phyloP scores from a whole-genome alignment of 2,113 vertebrate genomes.

The Colinus virginianus region DNA sequence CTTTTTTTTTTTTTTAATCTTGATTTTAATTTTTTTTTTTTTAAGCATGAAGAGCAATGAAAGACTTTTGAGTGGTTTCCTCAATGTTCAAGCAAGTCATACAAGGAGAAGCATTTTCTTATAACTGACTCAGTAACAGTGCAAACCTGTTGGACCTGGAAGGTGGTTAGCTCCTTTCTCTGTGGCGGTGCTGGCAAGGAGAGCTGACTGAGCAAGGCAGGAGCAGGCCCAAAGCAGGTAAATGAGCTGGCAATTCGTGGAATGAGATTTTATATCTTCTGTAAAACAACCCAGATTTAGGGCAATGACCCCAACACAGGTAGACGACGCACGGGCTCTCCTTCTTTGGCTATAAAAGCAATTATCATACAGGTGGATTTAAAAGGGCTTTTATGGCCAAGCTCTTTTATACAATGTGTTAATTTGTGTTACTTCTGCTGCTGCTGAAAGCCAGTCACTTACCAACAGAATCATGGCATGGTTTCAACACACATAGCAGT shows the following conservation, averaged over 20 bases:
- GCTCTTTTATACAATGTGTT: conserved; percentile 3
- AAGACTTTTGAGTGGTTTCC: conserved; percentile 32
- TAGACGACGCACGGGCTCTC: neutral
- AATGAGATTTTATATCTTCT: neutral
- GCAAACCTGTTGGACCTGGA: neutral
- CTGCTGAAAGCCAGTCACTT: conserved; percentile 12
- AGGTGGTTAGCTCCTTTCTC: neutral
- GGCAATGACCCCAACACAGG: neutral
- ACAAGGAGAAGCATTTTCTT: neutral
- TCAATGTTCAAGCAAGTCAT: neutral
- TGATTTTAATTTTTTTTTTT: neutral
- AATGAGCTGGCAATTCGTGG: neutral
- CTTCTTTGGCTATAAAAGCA: neutral
- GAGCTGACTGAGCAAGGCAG: neutral
- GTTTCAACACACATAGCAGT: neutral
- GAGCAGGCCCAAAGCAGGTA: neutral
- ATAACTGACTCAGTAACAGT: neutral
- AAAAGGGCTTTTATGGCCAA: conserved; percentile 28
- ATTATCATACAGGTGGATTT: conserved; percentile 49
- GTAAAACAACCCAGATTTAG: neutral
- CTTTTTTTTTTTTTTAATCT: neutral
- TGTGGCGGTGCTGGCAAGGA: neutral
- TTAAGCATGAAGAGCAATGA: neutral
- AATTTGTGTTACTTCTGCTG: neutral
- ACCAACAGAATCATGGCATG: neutral